phyloP scores from a whole-genome alignment of 2,113 vertebrate genomes.

The Cricetomys ansorgei region DNA sequence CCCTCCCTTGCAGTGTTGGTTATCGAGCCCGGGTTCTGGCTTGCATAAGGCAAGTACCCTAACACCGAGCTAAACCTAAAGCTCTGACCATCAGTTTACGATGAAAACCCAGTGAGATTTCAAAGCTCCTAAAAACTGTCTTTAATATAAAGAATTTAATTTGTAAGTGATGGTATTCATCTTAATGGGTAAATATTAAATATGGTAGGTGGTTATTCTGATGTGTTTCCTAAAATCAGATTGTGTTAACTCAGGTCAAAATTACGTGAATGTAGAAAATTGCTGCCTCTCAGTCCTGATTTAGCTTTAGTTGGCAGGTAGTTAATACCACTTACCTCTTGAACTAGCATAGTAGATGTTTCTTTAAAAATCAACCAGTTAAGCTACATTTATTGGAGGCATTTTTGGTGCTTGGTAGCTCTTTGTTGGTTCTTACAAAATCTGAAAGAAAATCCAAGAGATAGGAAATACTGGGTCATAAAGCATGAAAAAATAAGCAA shows the following conservation, averaged over 20 bases:
- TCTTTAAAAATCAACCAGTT: slow-evolving; percentile 28
- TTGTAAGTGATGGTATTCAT: neutral
- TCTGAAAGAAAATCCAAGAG: neutral
- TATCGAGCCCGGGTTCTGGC: neutral
- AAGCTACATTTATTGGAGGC: neutral
- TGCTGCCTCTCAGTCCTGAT: neutral
- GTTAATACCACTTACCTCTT: neutral
- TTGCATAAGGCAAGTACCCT: neutral
- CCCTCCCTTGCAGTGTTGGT: neutral
- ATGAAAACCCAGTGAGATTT: neutral
- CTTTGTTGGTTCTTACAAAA: slow-evolving; percentile 18
- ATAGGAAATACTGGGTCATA: neutral
- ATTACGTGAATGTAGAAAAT: slow-evolving; percentile 6
- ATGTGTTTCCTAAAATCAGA: neutral
- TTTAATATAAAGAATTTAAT: neutral
- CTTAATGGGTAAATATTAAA: slow-evolving; percentile 19
- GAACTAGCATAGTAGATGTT: neutral
- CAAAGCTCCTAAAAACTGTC: neutral
- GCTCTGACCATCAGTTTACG: neutral
- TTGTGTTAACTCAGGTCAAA: neutral
- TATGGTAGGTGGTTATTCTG: neutral
- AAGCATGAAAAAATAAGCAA: slow-evolving; percentile 6
- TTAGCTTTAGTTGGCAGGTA: neutral
- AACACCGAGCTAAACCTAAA: neutral
- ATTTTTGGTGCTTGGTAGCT: neutral